Percentiles rank a stretch among this genome's conserved stretches.
Evolutionary conservation across 30 jellyfish, hydroid and myxozoan species (phyloP).

Genomic region (Aurelia coerulea): DNA sequence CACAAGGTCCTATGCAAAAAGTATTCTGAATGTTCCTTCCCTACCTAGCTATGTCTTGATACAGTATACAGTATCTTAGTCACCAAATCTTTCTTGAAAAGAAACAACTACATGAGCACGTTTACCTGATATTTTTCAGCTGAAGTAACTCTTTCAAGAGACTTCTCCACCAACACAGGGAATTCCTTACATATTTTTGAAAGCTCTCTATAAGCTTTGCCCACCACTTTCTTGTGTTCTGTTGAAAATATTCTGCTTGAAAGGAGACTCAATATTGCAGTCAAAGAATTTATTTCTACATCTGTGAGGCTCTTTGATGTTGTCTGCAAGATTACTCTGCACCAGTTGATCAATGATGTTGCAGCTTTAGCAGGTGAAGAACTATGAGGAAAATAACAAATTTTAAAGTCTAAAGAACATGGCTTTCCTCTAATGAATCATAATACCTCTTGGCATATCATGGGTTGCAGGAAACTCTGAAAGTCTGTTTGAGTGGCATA

Average conservation of each 20-base stretch:
- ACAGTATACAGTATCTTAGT: too few relatives aligned
- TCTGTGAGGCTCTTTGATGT: background rate
- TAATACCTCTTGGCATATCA: too few relatives aligned
- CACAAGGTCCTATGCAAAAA: too few relatives aligned
- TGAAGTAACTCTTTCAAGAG: conserved; percentile 2
- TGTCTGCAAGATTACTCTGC: conserved; percentile 8
- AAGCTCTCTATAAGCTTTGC: conserved; percentile 15
- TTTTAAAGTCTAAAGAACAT: too few relatives aligned
- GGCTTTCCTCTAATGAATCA: too few relatives aligned
- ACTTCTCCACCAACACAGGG: conserved; percentile 20
- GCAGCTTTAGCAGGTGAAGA: conserved; percentile 36
- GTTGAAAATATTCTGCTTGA: conserved; percentile 25
- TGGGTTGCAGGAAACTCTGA: too few relatives aligned
- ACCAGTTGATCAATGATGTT: conserved; percentile 26
- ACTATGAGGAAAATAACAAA: background rate
- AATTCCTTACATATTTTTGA: conserved; percentile 16
- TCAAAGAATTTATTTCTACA: background rate
- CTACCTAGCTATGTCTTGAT: too few relatives aligned
- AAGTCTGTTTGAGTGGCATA: too few relatives aligned
- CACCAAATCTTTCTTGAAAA: too few relatives aligned
- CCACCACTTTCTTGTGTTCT: conserved; percentile 6
- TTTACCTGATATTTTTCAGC: conserved; percentile 22
- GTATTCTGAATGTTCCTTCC: too few relatives aligned
- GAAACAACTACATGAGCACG: background rate
- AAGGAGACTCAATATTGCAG: background rate